Conservation (phyloP, 1,140 invertebrate genomes). For the Ooceraea biroi region DNA sequence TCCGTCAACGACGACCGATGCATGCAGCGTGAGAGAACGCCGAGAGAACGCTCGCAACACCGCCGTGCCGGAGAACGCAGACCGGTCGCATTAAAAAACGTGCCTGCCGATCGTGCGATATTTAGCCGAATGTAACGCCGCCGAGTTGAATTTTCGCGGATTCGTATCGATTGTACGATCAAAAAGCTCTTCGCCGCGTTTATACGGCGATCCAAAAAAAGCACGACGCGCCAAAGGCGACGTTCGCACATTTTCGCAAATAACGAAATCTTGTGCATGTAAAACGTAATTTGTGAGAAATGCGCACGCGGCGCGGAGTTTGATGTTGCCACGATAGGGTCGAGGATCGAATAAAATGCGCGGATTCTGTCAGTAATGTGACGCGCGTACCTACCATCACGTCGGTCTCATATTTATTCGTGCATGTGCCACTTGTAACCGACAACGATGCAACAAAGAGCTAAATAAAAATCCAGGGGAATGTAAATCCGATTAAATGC, state of each 20-base stretch:
- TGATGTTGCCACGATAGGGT: not conserved
- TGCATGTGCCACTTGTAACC: no score
- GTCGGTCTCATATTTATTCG: no score
- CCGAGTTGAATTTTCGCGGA: no score
- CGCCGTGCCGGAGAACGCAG: conserved; percentile 16
- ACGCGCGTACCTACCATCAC: not conserved
- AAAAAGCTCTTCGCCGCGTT: no score
- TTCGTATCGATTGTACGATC: no score
- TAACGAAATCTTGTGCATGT: not conserved
- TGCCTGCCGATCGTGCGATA: no score
- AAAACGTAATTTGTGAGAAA: not conserved
- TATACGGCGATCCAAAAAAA: no score
- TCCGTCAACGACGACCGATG: conserved; percentile 25
- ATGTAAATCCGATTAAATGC: conserved; percentile 10
- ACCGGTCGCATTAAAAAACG: not conserved
- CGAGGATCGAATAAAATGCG: not conserved
- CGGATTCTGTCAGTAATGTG: not conserved
- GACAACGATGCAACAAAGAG: not conserved
- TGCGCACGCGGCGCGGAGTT: not conserved
- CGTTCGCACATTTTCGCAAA: no score
- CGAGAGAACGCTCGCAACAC: not conserved
- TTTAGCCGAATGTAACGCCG: no score
- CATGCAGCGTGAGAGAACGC: not conserved
- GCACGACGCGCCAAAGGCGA: no score
- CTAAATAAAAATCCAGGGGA: conserved; percentile 16